A percentile compares a stretch with the other conserved stretches of the same genome.
These are phyloP conservation scores for Pterocles gutturalis DNA, from an alignment of 2,113 vertebrate species.

Conservation along the genomic window DNA sequence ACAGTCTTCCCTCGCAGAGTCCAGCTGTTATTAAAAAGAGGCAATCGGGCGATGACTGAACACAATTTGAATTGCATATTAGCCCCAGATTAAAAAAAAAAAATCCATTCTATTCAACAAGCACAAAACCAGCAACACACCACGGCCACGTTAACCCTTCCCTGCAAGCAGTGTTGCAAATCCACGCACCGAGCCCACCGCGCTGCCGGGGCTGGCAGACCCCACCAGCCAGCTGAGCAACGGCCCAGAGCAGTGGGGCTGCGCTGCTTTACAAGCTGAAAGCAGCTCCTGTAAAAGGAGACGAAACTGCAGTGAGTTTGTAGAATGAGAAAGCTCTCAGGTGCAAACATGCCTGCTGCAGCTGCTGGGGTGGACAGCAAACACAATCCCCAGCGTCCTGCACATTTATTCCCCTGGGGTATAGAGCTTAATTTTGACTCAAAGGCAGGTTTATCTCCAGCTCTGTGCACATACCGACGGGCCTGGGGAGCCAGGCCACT, in stretches of 20 bases:
- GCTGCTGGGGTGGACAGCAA: too few relatives aligned
- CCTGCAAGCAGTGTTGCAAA: not conserved
- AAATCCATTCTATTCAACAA: not conserved
- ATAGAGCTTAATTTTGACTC: not conserved
- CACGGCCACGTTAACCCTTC: not conserved
- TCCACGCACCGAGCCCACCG: not conserved
- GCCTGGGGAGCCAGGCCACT: too few relatives aligned
- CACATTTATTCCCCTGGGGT: rapidly evolving
- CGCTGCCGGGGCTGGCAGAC: too few relatives aligned
- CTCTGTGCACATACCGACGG: rapidly evolving
- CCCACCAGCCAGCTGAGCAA: not conserved
- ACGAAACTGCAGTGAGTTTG: rapidly evolving
- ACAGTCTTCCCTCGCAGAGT: not conserved
- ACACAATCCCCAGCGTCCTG: rapidly evolving
- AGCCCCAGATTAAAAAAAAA: not conserved
- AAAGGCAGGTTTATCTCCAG: not conserved
- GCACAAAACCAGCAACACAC: not conserved
- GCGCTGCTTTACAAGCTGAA: too few relatives aligned
- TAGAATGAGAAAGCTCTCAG: not conserved
- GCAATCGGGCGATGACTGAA: not conserved
- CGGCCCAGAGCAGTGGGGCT: rapidly evolving
- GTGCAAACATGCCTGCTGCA: not conserved
- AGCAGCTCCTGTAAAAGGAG: not conserved
- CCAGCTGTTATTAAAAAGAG: constrained; percentile 1
- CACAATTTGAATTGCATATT: constrained; percentile 13